phyloP scores from a whole-genome alignment of 2,113 vertebrate genomes.

The Brachionichthys hirsutus region DNA sequence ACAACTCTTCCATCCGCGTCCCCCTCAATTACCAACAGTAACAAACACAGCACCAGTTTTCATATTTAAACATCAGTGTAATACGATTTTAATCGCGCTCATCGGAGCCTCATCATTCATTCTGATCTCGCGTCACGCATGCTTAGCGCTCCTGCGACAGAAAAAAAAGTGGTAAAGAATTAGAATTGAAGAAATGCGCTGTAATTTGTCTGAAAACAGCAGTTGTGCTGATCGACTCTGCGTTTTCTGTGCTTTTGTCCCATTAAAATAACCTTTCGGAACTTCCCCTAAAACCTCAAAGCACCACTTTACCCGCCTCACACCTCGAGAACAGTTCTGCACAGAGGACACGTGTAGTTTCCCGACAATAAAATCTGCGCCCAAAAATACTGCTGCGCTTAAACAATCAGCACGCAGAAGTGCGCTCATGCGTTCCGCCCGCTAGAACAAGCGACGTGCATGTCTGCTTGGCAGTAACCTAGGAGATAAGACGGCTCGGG shows the following conservation, averaged over 20 bases:
- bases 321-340: slow-evolving; percentile 1
- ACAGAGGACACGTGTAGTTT: background rate
- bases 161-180: slow-evolving; percentile 13
- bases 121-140: slow-evolving; percentile 36
- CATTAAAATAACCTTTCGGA: background rate
- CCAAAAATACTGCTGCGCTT: no score
- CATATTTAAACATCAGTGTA: slow-evolving; percentile 51
- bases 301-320: slow-evolving; percentile 13
- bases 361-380: background rate
- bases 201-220: background rate
- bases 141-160: slow-evolving; percentile 14
- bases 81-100: slow-evolving; percentile 63
- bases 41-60: slow-evolving; percentile 24
- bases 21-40: slow-evolving; percentile 39
- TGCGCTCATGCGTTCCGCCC: background rate
- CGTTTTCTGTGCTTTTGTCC: background rate
- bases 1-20: slow-evolving; percentile 30
- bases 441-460: background rate
- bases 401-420: no score
- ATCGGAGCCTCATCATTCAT: slow-evolving; percentile 62
- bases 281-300: background rate
- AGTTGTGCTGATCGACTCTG: background rate
- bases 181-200: background rate
- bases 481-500: slow-evolving; percentile 1
- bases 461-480: background rate